Conservation (phyloP, 2,888 invertebrate genomes). For the Rhamnusium bicolor region DNA sequence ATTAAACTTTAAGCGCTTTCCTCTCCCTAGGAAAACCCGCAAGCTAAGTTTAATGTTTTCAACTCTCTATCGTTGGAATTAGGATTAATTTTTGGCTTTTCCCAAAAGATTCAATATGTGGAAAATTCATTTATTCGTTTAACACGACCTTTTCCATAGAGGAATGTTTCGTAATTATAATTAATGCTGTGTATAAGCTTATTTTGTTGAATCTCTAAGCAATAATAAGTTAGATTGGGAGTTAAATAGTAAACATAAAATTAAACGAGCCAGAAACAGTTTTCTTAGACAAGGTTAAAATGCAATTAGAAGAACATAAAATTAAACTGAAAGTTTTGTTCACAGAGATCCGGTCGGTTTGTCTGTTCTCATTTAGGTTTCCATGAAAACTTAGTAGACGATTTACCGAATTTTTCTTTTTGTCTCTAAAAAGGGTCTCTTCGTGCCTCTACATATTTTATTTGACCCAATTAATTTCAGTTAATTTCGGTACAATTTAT, state of each 20-base stretch:
- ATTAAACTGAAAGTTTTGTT: neutral
- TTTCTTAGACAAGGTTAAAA: neutral
- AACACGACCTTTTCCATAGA: constrained; percentile 21
- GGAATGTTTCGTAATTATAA: constrained; percentile 29
- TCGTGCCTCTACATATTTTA: no score
- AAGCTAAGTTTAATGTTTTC: constrained; percentile 45
- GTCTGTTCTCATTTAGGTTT: no score
- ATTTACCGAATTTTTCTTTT: no score
- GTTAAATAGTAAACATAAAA: neutral
- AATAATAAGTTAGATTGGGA: constrained; percentile 6
- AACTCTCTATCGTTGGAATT: constrained; percentile 40
- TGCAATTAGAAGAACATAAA: neutral
- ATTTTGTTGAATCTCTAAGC: neutral
- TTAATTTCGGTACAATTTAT: no score
- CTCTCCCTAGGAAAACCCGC: constrained; percentile 37
- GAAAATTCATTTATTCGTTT: constrained; percentile 35
- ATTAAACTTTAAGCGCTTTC: constrained; percentile 51
- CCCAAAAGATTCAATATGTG: constrained; percentile 38
- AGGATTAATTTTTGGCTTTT: constrained; percentile 49
- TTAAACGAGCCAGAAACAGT: neutral
- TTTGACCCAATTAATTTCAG: no score
- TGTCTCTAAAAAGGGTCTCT: no score
- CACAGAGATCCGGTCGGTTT: no score
- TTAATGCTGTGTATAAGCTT: constrained; percentile 6
- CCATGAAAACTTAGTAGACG: no score